These are phyloP conservation scores for Dryomyza anilis DNA, from an alignment of 2,888 invertebrate genomes.

Conservation along the genomic window DNA sequence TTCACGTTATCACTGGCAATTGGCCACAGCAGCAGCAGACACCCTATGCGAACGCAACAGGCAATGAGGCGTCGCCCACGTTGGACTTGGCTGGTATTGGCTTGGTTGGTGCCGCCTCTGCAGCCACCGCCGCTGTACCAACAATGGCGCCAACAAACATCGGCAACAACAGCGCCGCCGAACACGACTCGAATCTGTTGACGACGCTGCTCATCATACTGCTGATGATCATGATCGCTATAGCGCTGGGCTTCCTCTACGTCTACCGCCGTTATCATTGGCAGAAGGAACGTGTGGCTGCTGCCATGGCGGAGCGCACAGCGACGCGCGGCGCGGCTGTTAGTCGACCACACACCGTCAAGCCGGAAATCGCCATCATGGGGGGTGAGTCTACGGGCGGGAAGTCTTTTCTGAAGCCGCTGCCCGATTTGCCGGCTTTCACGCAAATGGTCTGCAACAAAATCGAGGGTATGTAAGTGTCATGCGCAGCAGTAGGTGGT, in stretches of 20 bases:
- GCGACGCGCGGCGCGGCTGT: slow-evolving; percentile 16
- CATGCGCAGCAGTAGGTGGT: slow-evolving; percentile 28
- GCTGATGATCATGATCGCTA: slow-evolving; percentile 49
- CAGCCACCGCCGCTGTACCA: background rate
- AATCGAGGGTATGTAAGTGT: slow-evolving; percentile 59
- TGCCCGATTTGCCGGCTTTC: slow-evolving; percentile 54
- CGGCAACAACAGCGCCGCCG: slow-evolving; percentile 35
- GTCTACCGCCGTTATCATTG: slow-evolving; percentile 51
- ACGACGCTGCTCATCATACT: slow-evolving; percentile 52
- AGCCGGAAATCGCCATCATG: background rate
- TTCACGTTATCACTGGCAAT: slow-evolving; percentile 54
- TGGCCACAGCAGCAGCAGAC: slow-evolving; percentile 34
- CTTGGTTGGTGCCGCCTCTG: slow-evolving; percentile 25
- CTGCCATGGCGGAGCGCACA: slow-evolving; percentile 40
- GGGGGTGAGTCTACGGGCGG: slow-evolving; percentile 10
- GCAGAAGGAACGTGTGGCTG: slow-evolving; percentile 47
- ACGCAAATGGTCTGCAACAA: slow-evolving; percentile 49
- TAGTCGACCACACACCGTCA: background rate
- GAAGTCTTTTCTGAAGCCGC: slow-evolving; percentile 54
- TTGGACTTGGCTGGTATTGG: slow-evolving; percentile 45
- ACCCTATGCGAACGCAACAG: slow-evolving; percentile 31
- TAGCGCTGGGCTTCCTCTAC: slow-evolving; percentile 52
- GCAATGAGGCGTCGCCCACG: slow-evolving; percentile 35
- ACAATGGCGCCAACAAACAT: slow-evolving; percentile 1
- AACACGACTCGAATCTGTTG: slow-evolving; percentile 50